Conservation (phyloP, 1,140 invertebrate species). For the Acromyrmex echinatior region DNA sequence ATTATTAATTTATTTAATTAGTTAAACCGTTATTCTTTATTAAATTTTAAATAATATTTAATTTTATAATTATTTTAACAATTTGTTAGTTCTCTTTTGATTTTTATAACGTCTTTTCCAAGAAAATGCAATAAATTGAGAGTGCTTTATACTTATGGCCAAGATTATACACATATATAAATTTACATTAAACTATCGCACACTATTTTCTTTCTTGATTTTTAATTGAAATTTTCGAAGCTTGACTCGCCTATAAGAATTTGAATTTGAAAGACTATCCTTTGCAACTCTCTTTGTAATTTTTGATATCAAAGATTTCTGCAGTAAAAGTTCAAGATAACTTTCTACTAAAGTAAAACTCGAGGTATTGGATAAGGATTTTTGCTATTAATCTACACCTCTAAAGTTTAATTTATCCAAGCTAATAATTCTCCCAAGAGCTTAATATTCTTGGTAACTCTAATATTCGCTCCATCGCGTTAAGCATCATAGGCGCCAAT, state of each 20-base stretch:
- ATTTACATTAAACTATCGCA: neutral
- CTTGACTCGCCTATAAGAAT: neutral
- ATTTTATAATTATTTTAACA: too few species aligned
- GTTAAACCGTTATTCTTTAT: too few species aligned
- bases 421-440: conserved; percentile 23
- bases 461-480: neutral
- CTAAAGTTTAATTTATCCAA: conserved; percentile 33
- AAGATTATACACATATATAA: too few species aligned
- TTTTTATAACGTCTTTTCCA: too few species aligned
- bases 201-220: neutral
- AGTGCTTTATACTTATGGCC: too few species aligned
- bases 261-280: conserved; percentile 13
- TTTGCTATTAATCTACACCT: conserved; percentile 26
- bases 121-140: too few species aligned
- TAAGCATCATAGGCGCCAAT: neutral
- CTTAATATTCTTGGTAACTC: neutral
- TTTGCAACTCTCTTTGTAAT: conserved; percentile 19
- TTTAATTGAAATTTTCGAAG: neutral
- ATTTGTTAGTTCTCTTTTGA: too few species aligned
- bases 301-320: conserved; percentile 21
- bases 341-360: conserved; percentile 15
- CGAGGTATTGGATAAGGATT: conserved; percentile 31
- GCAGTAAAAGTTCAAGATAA: neutral
- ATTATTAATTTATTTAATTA: too few species aligned
- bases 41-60: too few species aligned